phyloP scores from a whole-genome alignment of 37 sponge, comb jelly and placozoan genomes.

The Tethya wilhelma region DNA sequence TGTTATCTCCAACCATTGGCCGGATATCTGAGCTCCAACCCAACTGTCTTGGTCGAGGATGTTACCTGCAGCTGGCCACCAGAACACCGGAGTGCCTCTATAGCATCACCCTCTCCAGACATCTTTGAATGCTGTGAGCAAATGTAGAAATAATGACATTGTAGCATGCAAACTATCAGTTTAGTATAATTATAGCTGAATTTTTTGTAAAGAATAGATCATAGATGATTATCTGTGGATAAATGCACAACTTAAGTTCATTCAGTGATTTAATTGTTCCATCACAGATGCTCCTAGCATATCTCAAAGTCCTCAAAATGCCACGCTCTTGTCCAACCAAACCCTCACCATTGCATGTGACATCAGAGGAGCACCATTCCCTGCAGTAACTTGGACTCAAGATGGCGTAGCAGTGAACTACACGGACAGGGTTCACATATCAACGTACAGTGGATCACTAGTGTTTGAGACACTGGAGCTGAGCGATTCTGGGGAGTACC shows the following conservation, averaged over 20 bases:
- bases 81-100: not conserved
- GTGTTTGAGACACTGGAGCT: constrained; percentile 25
- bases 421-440: constrained; percentile 16
- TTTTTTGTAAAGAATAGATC: no score
- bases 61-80: constrained; percentile 36
- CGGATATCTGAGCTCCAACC: not conserved
- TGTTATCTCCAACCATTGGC: constrained; percentile 46
- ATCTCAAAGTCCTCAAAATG: constrained; percentile 16
- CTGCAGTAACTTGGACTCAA: constrained; percentile 59
- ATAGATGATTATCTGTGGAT: no score
- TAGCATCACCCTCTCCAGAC: not conserved
- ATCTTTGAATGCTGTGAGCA: constrained; percentile 34
- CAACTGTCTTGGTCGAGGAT: not conserved
- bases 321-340: constrained; percentile 45
- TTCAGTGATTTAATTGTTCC: not conserved
- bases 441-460: constrained; percentile 42
- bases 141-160: not conserved
- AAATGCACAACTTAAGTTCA: not conserved
- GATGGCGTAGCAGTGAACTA: constrained; percentile 29
- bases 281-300: constrained; percentile 56
- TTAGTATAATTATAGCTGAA: no score
- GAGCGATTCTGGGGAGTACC: constrained; percentile 61
- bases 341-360: constrained; percentile 39
- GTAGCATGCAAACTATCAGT: no score
- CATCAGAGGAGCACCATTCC: constrained; percentile 53